A percentile compares a stretch with the other conserved stretches of the same genome.
Conservation (phyloP, 2,888 invertebrate species). For the Synergus laeviventris region DNA sequence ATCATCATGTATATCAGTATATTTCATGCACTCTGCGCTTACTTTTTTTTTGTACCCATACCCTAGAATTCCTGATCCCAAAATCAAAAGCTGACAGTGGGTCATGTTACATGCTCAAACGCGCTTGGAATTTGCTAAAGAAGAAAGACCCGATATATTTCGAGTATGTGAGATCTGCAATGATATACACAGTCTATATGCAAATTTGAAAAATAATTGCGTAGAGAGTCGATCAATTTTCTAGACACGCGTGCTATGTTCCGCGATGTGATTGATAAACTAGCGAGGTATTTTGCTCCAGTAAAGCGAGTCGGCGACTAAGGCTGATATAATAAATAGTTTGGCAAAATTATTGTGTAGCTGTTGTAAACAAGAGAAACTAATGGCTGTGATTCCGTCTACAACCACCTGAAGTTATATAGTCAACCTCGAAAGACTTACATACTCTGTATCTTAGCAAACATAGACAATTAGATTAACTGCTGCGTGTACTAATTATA, state of each 20-base stretch:
- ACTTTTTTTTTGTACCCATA: conserved; percentile 40
- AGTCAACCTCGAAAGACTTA: neutral
- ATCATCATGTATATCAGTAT: no score
- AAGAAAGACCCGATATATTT: neutral
- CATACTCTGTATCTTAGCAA: neutral
- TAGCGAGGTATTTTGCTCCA: neutral
- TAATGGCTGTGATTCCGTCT: conserved; percentile 12
- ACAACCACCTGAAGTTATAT: conserved; percentile 3
- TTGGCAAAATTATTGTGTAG: conserved; percentile 3
- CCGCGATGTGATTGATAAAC: conserved; percentile 3
- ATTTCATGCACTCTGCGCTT: no score
- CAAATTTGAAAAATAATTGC: conserved; percentile 13
- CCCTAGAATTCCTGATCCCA: conserved; percentile 49
- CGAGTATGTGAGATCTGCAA: neutral
- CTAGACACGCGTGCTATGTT: neutral
- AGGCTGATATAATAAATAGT: conserved; percentile 6
- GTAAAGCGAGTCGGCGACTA: neutral
- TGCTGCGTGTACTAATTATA: conserved; percentile 19
- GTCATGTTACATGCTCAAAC: neutral
- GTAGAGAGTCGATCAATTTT: neutral
- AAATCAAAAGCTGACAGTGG: conserved; percentile 45
- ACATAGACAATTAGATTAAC: conserved; percentile 11
- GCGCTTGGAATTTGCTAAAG: neutral
- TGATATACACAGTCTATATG: neutral
- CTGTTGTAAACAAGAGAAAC: neutral